A percentile compares a stretch with the other conserved stretches of the same genome.
Conservation (phyloP, 2,797 vertebrate species). For the Tapera naevia region DNA sequence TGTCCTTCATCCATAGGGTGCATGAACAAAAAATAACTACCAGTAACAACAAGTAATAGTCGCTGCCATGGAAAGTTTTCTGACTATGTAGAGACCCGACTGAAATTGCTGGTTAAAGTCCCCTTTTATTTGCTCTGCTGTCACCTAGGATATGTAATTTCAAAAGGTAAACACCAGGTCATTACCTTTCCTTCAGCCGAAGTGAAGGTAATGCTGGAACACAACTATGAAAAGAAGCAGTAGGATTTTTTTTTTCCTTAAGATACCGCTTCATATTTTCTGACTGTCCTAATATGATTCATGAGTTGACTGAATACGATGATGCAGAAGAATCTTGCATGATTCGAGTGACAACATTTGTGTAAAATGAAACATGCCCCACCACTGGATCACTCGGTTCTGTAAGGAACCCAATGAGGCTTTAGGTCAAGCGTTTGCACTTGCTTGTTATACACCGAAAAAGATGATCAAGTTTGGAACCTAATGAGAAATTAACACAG, state of each 20-base stretch:
- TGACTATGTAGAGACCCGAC: neutral
- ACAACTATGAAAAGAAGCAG: neutral
- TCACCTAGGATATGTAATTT: neutral
- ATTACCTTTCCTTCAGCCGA: neutral
- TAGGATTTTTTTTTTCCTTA: neutral
- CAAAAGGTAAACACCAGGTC: neutral
- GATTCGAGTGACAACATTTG: neutral
- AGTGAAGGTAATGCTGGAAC: neutral
- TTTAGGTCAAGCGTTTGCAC: neutral
- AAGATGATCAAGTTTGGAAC: neutral
- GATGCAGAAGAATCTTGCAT: neutral
- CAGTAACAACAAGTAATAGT: neutral
- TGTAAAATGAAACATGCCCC: neutral
- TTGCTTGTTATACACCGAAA: neutral
- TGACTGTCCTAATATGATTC: neutral
- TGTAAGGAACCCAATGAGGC: neutral
- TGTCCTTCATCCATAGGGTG: neutral
- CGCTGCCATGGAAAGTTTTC: neutral
- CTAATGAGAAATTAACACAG: neutral
- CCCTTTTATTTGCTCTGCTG: neutral
- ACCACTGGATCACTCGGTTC: neutral
- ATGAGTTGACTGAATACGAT: neutral
- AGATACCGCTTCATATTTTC: neutral
- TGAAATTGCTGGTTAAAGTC: neutral
- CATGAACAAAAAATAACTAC: neutral